Conservation (phyloP, 2,888 invertebrate genomes). For the Hirtodrosophila histrioides region DNA sequence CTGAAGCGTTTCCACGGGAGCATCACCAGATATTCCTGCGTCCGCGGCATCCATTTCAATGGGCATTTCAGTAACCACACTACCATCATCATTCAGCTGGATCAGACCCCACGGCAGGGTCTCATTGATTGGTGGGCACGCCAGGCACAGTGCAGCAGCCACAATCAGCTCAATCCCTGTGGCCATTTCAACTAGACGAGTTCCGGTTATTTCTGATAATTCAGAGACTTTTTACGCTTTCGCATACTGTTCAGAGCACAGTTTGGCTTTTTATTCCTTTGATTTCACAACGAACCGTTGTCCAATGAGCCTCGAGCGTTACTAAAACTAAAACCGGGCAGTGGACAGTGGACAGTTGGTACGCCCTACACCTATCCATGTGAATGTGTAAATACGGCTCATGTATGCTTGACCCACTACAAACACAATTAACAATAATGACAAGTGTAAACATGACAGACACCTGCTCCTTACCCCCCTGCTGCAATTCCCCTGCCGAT, state of each 20-base stretch:
- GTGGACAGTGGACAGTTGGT: constrained; percentile 13
- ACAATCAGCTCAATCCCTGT: constrained; percentile 80
- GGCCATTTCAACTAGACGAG: constrained; percentile 50
- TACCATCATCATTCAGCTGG: constrained; percentile 47
- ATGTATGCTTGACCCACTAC: constrained; percentile 56
- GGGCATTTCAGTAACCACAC: constrained; percentile 32
- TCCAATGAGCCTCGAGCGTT: constrained; percentile 27
- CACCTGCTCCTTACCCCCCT: not conserved
- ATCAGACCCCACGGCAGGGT: constrained; percentile 59
- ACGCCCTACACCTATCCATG: constrained; percentile 10
- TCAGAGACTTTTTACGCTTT: constrained; percentile 56
- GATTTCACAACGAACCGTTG: constrained; percentile 47
- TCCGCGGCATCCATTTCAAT: constrained; percentile 37
- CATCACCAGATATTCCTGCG: constrained; percentile 43
- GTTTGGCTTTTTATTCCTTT: constrained; percentile 1
- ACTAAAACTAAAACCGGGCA: constrained; percentile 54
- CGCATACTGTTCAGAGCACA: constrained; percentile 46
- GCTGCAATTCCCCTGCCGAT: constrained; percentile 35
- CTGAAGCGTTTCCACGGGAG: constrained; percentile 60
- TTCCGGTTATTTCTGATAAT: constrained; percentile 4
- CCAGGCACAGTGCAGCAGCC: constrained; percentile 77
- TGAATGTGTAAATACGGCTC: constrained; percentile 60
- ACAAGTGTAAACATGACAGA: constrained; percentile 74
- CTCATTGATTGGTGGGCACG: constrained; percentile 66
- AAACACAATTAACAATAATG: constrained; percentile 78